Percentiles rank a stretch among this genome's conserved stretches.
These are phyloP conservation scores for Tuberolachnus salignus DNA, from an alignment of 2,888 invertebrate species.

Conservation along the genomic window DNA sequence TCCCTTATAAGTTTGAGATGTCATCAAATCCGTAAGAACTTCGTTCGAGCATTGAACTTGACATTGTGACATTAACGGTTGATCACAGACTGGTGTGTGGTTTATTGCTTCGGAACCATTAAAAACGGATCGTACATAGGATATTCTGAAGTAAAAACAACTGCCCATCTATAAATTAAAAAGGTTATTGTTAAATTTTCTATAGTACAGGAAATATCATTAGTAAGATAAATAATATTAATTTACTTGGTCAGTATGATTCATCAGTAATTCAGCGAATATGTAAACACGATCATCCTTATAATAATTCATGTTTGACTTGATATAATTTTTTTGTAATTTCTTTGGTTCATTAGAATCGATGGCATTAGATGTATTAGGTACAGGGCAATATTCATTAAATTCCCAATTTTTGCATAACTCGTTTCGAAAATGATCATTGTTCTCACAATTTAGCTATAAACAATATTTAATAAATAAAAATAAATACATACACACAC, in stretches of 20 bases:
- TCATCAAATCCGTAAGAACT: slow-evolving; percentile 42
- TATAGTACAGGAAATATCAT: background rate
- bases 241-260: slow-evolving; percentile 14
- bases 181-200: background rate
- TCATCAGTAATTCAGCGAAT: background rate
- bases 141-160: slow-evolving; percentile 27
- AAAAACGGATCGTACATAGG: background rate
- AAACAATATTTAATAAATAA: background rate
- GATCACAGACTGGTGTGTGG: slow-evolving; percentile 12
- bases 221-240: background rate
- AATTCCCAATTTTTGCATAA: slow-evolving; percentile 31
- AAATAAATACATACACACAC: background rate
- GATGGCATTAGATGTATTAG: background rate
- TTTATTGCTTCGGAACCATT: background rate
- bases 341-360: background rate
- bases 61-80: background rate
- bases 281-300: slow-evolving; percentile 31
- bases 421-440: slow-evolving; percentile 30
- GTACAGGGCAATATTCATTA: slow-evolving; percentile 19
- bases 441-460: slow-evolving; percentile 35
- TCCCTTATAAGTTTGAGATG: slow-evolving; percentile 10
- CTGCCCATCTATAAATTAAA: background rate
- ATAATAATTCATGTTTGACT: slow-evolving; percentile 1
- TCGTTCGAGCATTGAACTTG: slow-evolving; percentile 19
- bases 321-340: background rate